These are phyloP conservation scores for Melinaea marsaeus DNA, from an alignment of 2,888 invertebrate species.

Conservation along the genomic window DNA sequence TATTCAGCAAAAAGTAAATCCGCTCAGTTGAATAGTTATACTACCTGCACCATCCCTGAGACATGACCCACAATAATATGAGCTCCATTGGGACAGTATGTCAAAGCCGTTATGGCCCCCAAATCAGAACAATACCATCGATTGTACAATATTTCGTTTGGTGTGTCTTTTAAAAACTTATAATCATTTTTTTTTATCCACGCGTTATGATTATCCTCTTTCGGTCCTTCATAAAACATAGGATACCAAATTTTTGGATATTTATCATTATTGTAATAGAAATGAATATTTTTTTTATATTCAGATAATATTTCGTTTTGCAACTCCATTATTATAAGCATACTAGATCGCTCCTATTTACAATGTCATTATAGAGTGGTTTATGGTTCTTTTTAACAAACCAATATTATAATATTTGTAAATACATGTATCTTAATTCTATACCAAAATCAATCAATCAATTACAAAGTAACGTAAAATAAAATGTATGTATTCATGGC, in stretches of 20 bases:
- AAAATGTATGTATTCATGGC: no score
- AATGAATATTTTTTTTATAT: conserved; percentile 39
- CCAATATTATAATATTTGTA: no score
- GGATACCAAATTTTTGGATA: conserved; percentile 53
- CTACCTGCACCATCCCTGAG: conserved; percentile 73
- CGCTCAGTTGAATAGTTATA: background rate
- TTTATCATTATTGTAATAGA: conserved; percentile 48
- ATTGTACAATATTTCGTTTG: conserved; percentile 49
- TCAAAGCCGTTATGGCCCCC: conserved; percentile 57
- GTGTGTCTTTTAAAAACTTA: conserved; percentile 48
- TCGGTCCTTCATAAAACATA: conserved; percentile 47
- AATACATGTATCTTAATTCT: no score
- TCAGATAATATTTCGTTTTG: conserved; percentile 42
- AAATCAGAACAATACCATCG: conserved; percentile 57
- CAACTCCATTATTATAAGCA: conserved; percentile 38
- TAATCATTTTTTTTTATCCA: conserved; percentile 53
- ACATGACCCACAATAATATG: conserved; percentile 67
- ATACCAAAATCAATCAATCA: no score
- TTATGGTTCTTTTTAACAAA: no score
- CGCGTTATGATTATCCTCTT: conserved; percentile 33
- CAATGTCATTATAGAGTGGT: no score
- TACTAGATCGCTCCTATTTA: conserved; percentile 33
- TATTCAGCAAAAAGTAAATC: background rate
- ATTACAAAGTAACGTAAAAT: no score
- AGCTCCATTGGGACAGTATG: conserved; percentile 63